Conservation (phyloP, 2,113 vertebrate species). For the Tyrannus savana region DNA sequence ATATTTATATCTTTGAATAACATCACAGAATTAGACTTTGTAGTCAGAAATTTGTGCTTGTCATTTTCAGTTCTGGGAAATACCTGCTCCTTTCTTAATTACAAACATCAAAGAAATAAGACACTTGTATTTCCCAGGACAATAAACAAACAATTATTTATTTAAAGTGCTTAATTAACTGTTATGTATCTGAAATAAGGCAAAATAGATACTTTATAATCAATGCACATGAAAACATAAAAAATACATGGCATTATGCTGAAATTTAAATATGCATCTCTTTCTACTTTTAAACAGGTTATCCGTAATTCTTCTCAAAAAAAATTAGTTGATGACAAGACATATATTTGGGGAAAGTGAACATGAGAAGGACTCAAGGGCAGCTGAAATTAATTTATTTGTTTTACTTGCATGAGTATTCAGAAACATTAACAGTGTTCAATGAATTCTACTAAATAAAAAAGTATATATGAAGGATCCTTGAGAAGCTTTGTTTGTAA, state of each 20-base stretch:
- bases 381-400: not conserved
- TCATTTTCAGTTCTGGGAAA: constrained; percentile 12
- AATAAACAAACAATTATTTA: not conserved
- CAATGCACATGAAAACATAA: not conserved
- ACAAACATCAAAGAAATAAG: not conserved
- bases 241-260: not conserved
- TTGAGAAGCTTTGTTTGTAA: not conserved
- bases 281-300: not conserved
- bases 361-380: not conserved
- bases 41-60: not conserved
- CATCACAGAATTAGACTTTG: not conserved
- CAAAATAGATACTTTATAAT: not conserved
- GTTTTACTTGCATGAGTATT: not conserved
- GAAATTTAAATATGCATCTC: not conserved
- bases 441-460: not conserved
- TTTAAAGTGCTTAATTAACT: not conserved
- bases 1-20: not conserved
- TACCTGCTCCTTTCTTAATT: constrained; percentile 10
- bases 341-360: not conserved
- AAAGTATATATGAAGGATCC: not conserved
- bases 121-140: not conserved
- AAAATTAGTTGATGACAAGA: not conserved
- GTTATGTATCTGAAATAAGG: not conserved
- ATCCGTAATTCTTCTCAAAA: not conserved
- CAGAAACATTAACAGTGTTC: not conserved